A percentile compares a stretch with the other conserved stretches of the same genome.
Conservation (phyloP, 2,888 invertebrate genomes). For the Amiota minor region DNA sequence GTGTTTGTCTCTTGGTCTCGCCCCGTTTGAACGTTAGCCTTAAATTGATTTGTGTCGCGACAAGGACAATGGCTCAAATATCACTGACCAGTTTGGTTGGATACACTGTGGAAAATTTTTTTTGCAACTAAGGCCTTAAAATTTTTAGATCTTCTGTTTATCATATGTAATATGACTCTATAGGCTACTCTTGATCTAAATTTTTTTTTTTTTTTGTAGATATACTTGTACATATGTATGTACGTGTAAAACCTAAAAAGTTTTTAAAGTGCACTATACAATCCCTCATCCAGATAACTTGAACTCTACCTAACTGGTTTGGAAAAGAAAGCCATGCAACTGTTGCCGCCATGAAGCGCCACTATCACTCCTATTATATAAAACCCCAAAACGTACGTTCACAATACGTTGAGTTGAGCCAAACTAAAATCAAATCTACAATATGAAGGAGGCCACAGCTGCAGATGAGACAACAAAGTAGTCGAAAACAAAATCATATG, state of each 20-base stretch:
- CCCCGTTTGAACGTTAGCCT: not conserved
- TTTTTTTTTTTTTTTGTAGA: no score
- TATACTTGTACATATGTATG: no score
- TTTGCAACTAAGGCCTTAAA: no score
- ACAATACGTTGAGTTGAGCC: not conserved
- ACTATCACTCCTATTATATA: conserved; percentile 26
- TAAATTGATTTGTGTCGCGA: not conserved
- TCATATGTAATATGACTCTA: not conserved
- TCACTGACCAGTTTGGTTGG: no score
- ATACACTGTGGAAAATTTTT: conserved; percentile 7
- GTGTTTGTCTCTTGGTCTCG: not conserved
- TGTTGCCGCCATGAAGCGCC: not conserved
- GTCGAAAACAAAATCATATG: conserved; percentile 45
- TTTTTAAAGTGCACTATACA: not conserved
- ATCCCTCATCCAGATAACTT: not conserved
- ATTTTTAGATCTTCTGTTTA: not conserved
- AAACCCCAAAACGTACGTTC: conserved; percentile 40
- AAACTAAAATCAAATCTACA: no score
- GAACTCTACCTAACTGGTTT: not conserved
- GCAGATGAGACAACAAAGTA: conserved; percentile 17
- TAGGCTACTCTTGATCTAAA: no score
- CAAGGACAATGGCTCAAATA: no score
- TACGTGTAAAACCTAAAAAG: not conserved
- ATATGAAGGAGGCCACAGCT: conserved; percentile 24
- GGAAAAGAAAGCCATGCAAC: not conserved